These are phyloP conservation scores for Physeter macrocephalus DNA, from an alignment of 2,113 vertebrate genomes.

Conservation along the genomic window DNA sequence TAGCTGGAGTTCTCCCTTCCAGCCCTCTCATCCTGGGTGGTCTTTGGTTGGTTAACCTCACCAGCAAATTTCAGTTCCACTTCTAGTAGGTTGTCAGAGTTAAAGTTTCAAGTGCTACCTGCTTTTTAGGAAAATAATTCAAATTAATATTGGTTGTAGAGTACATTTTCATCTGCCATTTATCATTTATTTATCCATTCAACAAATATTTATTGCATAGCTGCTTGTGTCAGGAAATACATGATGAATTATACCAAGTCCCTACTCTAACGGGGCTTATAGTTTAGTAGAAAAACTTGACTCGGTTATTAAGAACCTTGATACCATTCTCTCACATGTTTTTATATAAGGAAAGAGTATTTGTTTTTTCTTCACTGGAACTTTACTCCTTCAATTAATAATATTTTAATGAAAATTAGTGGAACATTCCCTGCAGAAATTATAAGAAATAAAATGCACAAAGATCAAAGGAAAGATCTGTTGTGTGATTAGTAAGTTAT, in stretches of 20 bases:
- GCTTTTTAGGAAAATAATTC: not conserved
- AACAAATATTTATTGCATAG: not conserved
- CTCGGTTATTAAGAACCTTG: not conserved
- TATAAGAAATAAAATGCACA: not conserved
- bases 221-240: not conserved
- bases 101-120: not conserved
- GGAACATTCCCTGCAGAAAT: not conserved
- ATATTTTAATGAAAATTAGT: not conserved
- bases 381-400: not conserved
- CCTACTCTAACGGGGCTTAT: not conserved
- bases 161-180: conserved; percentile 10
- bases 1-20: not conserved
- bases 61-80: not conserved
- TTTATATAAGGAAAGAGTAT: not conserved
- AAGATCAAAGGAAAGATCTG: not conserved
- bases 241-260: not conserved
- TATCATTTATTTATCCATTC: not conserved
- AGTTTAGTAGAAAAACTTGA: conserved; percentile 22
- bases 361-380: not conserved
- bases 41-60: not conserved
- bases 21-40: not conserved
- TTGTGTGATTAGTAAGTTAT: not conserved
- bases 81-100: not conserved
- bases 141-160: conserved; percentile 4
- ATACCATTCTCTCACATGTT: not conserved